Evolutionary conservation across 92 coral and sea anemone genomes (phyloP), one percentile per base, ranked within the genome.

Genomic region (Porites rus): DNA sequence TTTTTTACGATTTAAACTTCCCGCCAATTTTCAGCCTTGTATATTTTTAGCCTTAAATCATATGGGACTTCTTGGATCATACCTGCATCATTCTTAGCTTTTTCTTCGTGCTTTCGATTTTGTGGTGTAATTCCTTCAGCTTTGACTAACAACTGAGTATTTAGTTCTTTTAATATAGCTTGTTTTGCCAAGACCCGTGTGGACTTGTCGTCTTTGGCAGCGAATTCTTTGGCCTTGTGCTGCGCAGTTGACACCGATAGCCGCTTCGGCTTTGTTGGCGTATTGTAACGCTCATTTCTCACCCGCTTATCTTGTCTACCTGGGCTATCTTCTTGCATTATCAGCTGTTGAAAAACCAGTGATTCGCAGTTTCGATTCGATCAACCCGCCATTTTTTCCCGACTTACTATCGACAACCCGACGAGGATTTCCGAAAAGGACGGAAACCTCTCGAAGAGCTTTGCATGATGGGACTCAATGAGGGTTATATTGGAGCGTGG

Each of bases 151-250:
- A 94, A 79, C 9, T 91, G 94, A 17, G 96, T 52, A 59, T 78
- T 88, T 56, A 94, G 87, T 80, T 94, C 98, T 60, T 88, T 88
- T 66, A 94, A 61, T 58, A 94, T 91, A 19, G 98, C 98, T 86
- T 93, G 87, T 87, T 94, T 94, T 52, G 98, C 98, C 60, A 94
- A 90, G 38, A 93, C 92, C 38, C 98, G 96, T 56, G 96, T 86
- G 19, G 87, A 61, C 88, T 93, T 94, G 87, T 94, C 93, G 65
- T 94, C 87, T 72, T 89, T 94, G 6, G 89, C 89, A n/a, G 96
- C 96, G 69, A 78, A 93, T 20, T 88, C 90, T 64, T 84, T 79
- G 24, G 96, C 98, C 85, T 94, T 94, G 22, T 86, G 79, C 56
- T 56, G 61, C 54, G 93, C 93, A 69, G 92, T 71, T 16, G 91